Evolutionary conservation across 2,113 vertebrate genomes (phyloP), one percentile per base, ranked within the genome.

Genomic region (Chinchilla lanigera): DNA sequence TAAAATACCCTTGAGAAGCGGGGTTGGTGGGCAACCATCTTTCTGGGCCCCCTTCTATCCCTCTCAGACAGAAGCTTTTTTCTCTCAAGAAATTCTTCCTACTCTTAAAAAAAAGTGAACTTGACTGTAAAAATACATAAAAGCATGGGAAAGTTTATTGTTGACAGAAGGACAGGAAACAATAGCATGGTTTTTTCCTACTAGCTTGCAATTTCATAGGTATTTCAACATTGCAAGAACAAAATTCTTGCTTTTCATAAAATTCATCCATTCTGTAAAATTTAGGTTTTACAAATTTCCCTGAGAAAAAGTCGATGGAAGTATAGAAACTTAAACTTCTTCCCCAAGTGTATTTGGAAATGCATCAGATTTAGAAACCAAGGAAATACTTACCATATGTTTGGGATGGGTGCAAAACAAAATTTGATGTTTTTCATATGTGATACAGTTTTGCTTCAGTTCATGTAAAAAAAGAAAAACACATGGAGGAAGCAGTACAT

Each of bases 331-430:
- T 98, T 98, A 98, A 73, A 95, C 95, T 97, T 97, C 89, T 98
- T 97, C 38, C 92, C 96, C 73, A 33, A 97, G 95, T 92, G 17
- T 97, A 96, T 97, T 98, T 97, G 96, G 95, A 98, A 98, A 97
- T 97, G 71, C 96, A 89, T 78, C 89, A 93, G 52, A 77, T 97
- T 98, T 96, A 87, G 80, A 98, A 98, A 75, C 92, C 97, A 97
- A 98, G 96, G 96, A 98, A 98, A 98, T 97, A 91, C 87, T 98
- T 98, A 97, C 92, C 97, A 96, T 96, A 95, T 98, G 98, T 98
- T 98, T 61, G 35, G 35, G 30, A 54, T 35, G 52, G 41, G 71
- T 26, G 1, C 7, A 73, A 87, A 50, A 90, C 96, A 86, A 88
- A 97, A 90, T 38, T 63, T 60, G 69, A 96, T 96, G 84, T 1